Evolutionary conservation across 2,113 vertebrate genomes (phyloP), one percentile per base, ranked within the genome.

Genomic region (Manacus vitellinus): DNA sequence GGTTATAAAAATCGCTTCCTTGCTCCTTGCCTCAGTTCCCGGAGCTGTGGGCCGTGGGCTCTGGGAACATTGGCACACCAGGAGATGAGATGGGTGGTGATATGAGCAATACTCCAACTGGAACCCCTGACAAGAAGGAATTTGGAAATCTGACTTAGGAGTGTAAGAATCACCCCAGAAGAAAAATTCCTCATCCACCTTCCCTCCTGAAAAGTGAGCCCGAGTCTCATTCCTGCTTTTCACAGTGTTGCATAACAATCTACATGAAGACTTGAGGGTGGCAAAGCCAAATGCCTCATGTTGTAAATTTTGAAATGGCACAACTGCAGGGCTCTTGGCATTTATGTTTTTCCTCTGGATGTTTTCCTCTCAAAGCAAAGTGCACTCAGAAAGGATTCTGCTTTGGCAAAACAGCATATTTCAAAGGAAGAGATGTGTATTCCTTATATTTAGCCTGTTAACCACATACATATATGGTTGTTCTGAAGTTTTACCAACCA

Each of bases 301-400:
- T 43, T 89, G 37, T 87, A 55, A 72, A 75, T 87, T 91, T 89
- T 75, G 25, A 91, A 92, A 79, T 71, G 52, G 55, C 44, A 79
- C 39, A 67, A 21, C 41, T 66, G 47, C 70, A 55, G 18, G 1
- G 1, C 65, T 77, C 59, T 91, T 85, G 61, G 49, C 30, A 20
- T 62, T 92, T 92, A 80, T 80, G 11, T 18, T 92, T 95, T 80
- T 89, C 62, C 23, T 85, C 63, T 90, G 91, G 41, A 62, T 85
- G 25, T 85, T 84, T 81, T 91, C 51, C 43, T 91, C 85, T 72
- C 59, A 95, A 88, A 84, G 46, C 79, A 51, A 74, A 96, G 18
- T 35, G 49, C 43, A 44, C 58, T 92, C 68, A 76, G 43, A 79
- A 90, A 92, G 13, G 28, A 46, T 61, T 49, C 13, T 51, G 31